Evolutionary conservation across 2,113 vertebrate genomes (phyloP), one percentile per base, ranked within the genome.

Genomic region (Paramormyrops kingsleyae): DNA sequence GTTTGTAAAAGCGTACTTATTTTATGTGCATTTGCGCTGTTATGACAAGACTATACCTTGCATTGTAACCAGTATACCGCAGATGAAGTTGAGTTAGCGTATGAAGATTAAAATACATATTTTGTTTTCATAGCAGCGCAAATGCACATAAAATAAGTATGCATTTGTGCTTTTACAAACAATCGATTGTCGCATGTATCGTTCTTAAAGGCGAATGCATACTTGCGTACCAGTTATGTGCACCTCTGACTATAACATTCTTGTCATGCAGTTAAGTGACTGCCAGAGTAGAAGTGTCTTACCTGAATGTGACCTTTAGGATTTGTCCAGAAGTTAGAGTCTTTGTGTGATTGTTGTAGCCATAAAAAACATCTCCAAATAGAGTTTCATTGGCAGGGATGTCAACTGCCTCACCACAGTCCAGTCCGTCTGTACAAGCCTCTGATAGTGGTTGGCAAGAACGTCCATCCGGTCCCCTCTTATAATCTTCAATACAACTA

Each of bases 401-500:
- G 92, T 99, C 98, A 0, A 93, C 96, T 80, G 94, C 94, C 49
- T 99, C 98, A 0, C 95, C 96, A 0, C 99, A 99, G 93, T 99
- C 97, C 3, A 97, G 90, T 0, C 92, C 97, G 53, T 97, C 97
- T 0, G 97, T 97, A 90, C 99, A 99, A 0, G 96, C 95, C 93
- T 99, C 99, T 0, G 97, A 96, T 91, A 99, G 94, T 3, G 99
- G 97, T 83, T 99, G 97, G 92, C 99, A 99, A 0, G 98, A 98
- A 2, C 97, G 95, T 0, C 97, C 97, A 0, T 99, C 99, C 0
- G 95, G 92, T 0, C 97, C 97, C 1, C 98, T 96, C 91, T 97
- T 99, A 93, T 99, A 99, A 93, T 99, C 99, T 93, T 99, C 99
- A 0, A 99, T 99, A 93, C 99, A 99, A 91, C 99, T 99, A 39